Conservation (phyloP, 2,797 vertebrate genomes). For the Holocentrus rufus region DNA sequence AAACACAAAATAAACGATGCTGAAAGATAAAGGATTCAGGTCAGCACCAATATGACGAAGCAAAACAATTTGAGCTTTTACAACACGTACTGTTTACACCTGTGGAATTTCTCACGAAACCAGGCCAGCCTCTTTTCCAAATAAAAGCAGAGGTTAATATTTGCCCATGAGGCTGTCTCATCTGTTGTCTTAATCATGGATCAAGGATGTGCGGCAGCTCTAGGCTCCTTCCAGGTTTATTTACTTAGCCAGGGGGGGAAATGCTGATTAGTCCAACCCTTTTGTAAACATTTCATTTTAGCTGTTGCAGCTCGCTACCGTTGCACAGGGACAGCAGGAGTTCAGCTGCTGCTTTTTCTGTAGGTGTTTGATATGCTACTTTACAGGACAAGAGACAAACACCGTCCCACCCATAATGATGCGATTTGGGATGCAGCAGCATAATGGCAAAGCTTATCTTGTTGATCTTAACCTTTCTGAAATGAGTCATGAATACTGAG, state of each 20-base stretch:
- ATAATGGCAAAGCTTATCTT: constrained; percentile 12
- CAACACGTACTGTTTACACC: neutral
- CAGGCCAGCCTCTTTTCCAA: constrained; percentile 75
- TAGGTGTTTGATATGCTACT: neutral
- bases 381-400: constrained; percentile 28
- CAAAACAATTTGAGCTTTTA: neutral
- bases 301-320: constrained; percentile 38
- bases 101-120: constrained; percentile 33
- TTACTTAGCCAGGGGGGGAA: constrained; percentile 47
- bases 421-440: constrained; percentile 2
- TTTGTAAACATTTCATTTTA: constrained; percentile 65
- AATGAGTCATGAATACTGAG: constrained; percentile 22
- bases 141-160: constrained; percentile 76
- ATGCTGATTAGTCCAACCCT: constrained; percentile 54
- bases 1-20: neutral
- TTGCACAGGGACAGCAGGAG: constrained; percentile 25
- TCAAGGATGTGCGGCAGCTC: constrained; percentile 76
- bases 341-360: constrained; percentile 4
- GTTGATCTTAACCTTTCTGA: constrained; percentile 5
- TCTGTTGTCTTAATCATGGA: constrained; percentile 66
- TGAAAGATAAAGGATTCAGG: neutral
- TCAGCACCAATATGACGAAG: neutral
- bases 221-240: constrained; percentile 57
- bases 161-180: constrained; percentile 63
- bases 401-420: constrained; percentile 12